Evolutionary conservation across 1,140 invertebrate species (phyloP), one percentile per base, ranked within the genome.

Genomic region (Listronotus oregonensis): DNA sequence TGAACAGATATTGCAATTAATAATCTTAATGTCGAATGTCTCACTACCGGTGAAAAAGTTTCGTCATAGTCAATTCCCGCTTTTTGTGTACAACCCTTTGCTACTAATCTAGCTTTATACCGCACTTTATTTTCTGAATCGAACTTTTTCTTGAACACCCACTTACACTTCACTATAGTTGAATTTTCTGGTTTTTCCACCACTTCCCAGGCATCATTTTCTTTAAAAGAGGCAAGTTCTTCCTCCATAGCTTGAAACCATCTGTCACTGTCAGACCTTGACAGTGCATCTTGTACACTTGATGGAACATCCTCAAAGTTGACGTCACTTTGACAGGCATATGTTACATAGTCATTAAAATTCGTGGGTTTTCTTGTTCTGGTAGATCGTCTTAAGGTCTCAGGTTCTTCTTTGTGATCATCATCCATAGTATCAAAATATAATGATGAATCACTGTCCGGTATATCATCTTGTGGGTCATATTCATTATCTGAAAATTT

Each of bases 31-130:
- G 39, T 70, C 42, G 64, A 70, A 47, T 71, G 62, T 46, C 62
- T 64, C 5, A 74, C 64, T 14, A 75, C 52, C 58, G 63, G 67
- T 42, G 66, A 60, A 70, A 67, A 69, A 56, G 59, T 64, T 65
- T 71, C 62, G 11, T 51, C 46, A 47, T 55, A 69, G 37, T 68
- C 55, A 12, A 68, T 32, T 14, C 63, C 67, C 11, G 37, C 31
- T 27, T 49, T 65, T 65, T 64, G 79, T 9, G 58, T 70, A 71
- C 73, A 81, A 7, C 80, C 79, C 64, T 75, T 73, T 3, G 78
- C 77, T 9, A 82, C 80, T 40, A 80, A 66, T 18, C 77, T 62
- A 6, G 77, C 77, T 56, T 67, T 71, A 15, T 73, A 66, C n/a
- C 42, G 5, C 6, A 64, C 17, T 39, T 67, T 56, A 37, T 67